Evolutionary conservation across 2,113 vertebrate species (phyloP), one percentile per base, ranked within the genome.

Genomic region (Pedionomus torquatus): DNA sequence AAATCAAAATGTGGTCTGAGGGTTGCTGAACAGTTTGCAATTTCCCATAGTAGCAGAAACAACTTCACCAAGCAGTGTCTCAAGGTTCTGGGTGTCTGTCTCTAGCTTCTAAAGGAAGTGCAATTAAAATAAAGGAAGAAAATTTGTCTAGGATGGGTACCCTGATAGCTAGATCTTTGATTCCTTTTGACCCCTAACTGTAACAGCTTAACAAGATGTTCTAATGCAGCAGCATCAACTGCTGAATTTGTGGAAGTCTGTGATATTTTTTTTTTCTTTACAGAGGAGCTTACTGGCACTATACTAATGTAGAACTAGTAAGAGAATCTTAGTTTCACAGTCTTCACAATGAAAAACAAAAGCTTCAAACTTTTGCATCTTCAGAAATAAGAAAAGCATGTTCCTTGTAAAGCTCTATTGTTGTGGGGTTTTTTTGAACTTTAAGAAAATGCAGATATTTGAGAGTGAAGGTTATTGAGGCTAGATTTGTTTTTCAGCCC

Each of bases 41-140:
- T 25, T 17, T 51, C 43, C 19, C 0, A 0, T 3, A 10, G 65
- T 4, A 5, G 1, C 64, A 87, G 55, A 41, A 48, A 21, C 28
- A 58, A 2, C 20, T 37, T 23, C 44, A 55, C 11, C 20, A 13
- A 39, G 26, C 0, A 24, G 41, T 26, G 28, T 21, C 31, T 58
- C 19, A 7, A n/a, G 55, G 37, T 12, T 81, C 52, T 55, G 49
- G 15, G 16, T 35, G 35, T 19, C 20, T 37, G 65, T 49, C 16
- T 30, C 18, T 15, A 0, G 26, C 78, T 66, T 12, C 44, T 51
- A 17, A 81, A 52, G 25, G 19, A 70, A 76, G 10, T 13, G 10
- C n/a, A 43, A 16, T 65, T 7, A 14, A 49, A 52, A 35, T 41
- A 52, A 54, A 46, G 79, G 28, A 78, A 69, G 23, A 46, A 57